These are phyloP conservation scores for Ciconia boyciana DNA, from an alignment of 2,113 vertebrate genomes.

Conservation along the genomic window DNA sequence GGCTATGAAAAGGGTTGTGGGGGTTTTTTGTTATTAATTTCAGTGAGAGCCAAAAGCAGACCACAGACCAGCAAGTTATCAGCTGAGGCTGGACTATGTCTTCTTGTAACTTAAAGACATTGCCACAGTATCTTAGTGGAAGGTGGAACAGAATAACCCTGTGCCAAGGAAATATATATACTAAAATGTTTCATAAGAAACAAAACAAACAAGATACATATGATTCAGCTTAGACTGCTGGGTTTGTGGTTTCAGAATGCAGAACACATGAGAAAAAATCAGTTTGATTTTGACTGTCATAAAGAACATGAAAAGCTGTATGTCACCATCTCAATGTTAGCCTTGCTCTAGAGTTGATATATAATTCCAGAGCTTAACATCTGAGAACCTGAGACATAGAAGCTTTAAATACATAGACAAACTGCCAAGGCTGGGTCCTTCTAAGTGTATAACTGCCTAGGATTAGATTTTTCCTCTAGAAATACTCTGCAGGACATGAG, in stretches of 20 bases:
- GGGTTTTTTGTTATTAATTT: background rate
- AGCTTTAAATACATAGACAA: background rate
- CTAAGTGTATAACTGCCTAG: background rate
- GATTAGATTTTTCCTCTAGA: background rate
- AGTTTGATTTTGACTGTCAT: background rate
- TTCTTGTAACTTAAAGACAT: background rate
- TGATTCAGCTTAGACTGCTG: background rate
- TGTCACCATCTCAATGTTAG: background rate
- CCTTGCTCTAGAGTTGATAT: background rate
- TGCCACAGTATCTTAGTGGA: background rate
- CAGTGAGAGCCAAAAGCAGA: background rate
- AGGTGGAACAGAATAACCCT: background rate
- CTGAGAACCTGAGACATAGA: background rate
- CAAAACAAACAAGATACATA: background rate
- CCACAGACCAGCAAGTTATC: background rate
- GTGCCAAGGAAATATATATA: background rate
- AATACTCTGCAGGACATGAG: background rate
- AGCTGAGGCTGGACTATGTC: background rate
- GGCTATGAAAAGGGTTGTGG: background rate
- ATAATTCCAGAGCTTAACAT: background rate
- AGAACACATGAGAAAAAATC: background rate
- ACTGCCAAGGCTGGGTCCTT: background rate
- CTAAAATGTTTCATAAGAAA: background rate
- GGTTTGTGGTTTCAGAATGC: background rate
- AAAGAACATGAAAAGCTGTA: background rate